phyloP scores from a whole-genome alignment of 1,140 invertebrate genomes.

The Drosophila carrolli region DNA sequence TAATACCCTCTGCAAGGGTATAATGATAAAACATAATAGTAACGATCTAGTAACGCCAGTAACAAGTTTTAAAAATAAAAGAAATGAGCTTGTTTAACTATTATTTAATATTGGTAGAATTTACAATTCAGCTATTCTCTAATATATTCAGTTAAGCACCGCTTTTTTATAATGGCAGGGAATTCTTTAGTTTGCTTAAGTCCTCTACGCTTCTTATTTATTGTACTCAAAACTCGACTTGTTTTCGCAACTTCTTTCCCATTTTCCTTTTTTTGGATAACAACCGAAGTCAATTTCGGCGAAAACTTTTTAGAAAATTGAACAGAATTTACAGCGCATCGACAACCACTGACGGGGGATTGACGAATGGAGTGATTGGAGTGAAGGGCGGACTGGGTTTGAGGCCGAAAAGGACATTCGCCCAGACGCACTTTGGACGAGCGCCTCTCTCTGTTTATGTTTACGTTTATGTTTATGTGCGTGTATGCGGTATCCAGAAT shows the following conservation, averaged over 20 bases:
- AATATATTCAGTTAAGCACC: no score
- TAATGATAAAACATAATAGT: no score
- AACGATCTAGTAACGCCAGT: no score
- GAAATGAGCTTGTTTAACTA: no score
- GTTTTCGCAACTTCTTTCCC: constrained; percentile 29
- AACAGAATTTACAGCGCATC: constrained; percentile 72
- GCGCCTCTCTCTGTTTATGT: constrained; percentile 61
- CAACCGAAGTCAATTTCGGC: constrained; percentile 60
- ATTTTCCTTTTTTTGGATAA: constrained; percentile 27
- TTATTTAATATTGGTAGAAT: no score
- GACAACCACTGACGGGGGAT: constrained; percentile 51
- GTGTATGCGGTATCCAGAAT: constrained; percentile 46
- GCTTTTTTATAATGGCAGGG: background rate
- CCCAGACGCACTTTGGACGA: constrained; percentile 53
- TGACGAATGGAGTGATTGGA: constrained; percentile 43
- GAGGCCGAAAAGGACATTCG: constrained; percentile 71
- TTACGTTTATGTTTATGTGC: constrained; percentile 57
- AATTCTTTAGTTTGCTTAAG: background rate
- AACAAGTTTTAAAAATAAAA: no score
- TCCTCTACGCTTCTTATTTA: constrained; percentile 47
- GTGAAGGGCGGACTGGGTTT: background rate
- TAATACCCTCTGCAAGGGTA: no score
- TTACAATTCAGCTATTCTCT: no score
- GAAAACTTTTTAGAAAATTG: constrained; percentile 81
- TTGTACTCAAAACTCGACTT: constrained; percentile 39